These are phyloP conservation scores for Margaritifera margaritifera DNA, from an alignment of 2,888 invertebrate species.

Conservation along the genomic window DNA sequence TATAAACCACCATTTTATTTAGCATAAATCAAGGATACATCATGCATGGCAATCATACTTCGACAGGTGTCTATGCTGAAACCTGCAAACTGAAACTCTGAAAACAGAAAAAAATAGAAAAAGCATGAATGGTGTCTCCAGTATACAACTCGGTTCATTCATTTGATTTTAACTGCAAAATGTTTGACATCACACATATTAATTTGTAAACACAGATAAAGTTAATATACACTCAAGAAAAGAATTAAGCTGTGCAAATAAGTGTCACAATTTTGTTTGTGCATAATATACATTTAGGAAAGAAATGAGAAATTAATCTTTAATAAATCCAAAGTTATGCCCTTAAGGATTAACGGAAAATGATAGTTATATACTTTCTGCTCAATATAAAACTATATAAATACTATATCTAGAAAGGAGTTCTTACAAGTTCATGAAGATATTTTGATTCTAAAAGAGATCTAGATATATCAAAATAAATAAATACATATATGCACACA, in stretches of 20 bases:
- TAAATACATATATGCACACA: conserved; percentile 2
- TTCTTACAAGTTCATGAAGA: neutral
- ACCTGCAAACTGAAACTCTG: conserved; percentile 78
- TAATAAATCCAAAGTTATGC: too few species aligned
- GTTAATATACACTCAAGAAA: neutral
- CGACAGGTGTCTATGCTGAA: conserved; percentile 94
- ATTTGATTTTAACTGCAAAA: neutral
- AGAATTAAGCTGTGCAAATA: neutral
- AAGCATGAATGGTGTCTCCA: neutral
- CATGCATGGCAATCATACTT: conserved; percentile 96
- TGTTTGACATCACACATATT: neutral
- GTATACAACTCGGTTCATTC: too few species aligned
- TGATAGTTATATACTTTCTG: too few species aligned
- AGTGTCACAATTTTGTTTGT: too few species aligned
- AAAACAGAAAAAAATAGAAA: conserved; percentile 16
- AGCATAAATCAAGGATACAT: conserved; percentile 76
- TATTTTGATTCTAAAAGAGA: neutral
- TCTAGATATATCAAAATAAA: neutral
- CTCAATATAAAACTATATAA: too few species aligned
- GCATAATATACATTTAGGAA: too few species aligned
- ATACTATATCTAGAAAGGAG: too few species aligned
- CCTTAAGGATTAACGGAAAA: too few species aligned
- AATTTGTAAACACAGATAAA: neutral
- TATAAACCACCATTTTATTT: too few species aligned
- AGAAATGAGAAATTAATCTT: too few species aligned